Conservation (phyloP, 92 coral and sea anemone species). For the Blastomussa wellsi region DNA sequence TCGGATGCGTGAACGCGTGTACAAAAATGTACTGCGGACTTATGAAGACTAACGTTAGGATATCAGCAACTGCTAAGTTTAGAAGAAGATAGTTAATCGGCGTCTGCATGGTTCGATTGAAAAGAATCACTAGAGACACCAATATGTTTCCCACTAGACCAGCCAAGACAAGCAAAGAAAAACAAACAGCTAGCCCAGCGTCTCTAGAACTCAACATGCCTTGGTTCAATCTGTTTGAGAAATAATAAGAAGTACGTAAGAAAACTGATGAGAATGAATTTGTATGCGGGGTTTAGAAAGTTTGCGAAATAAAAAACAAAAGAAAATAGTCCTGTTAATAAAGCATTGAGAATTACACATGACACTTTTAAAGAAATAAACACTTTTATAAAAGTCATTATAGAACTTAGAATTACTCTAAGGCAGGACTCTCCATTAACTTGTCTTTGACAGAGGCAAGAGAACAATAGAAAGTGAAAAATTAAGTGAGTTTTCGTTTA, state of each 20-base stretch:
- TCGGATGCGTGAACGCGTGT: constrained; percentile 36
- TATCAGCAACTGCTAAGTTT: constrained; percentile 54
- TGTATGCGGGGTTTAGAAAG: neutral
- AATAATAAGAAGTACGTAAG: neutral
- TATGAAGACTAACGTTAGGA: constrained; percentile 12
- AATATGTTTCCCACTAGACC: constrained; percentile 44
- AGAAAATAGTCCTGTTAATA: neutral
- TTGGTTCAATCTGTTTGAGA: neutral
- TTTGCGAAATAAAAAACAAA: neutral
- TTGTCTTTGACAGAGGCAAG: neutral
- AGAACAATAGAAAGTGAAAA: neutral
- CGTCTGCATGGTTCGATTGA: constrained; percentile 39
- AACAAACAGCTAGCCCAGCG: constrained; percentile 4
- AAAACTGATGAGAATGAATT: neutral
- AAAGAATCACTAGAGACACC: constrained; percentile 42
- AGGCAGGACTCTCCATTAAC: neutral
- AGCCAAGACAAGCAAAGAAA: constrained; percentile 16
- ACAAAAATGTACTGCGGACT: constrained; percentile 44
- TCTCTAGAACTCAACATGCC: constrained; percentile 5
- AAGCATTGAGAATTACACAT: neutral
- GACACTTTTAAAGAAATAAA: neutral
- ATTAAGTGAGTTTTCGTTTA: neutral
- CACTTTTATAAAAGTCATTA: neutral
- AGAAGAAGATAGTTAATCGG: constrained; percentile 49
- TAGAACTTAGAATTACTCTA: neutral